Base-by-base conservation (phyloP, 2,888 invertebrate genomes). In the Nemotelus pantherinus region DNA sequence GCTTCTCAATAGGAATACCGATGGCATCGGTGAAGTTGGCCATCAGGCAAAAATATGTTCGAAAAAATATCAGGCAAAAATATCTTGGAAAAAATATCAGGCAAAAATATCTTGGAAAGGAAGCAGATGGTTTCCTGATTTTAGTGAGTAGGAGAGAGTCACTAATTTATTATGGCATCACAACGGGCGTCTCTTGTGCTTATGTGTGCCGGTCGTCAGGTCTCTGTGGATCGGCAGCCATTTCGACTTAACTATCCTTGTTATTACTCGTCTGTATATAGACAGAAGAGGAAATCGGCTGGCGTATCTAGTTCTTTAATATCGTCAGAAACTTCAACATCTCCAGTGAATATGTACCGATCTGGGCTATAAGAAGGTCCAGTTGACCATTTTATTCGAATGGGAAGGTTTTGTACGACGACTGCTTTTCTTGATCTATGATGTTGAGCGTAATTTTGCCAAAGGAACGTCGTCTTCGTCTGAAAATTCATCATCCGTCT, bases 401-500 rank as follows among this genome's bases (percentile, higher is more conserved):
- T 25, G 25, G 58, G 1, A 58, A 9, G 58, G 58, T 25, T 58
- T 25, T 58, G 1, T 58, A 58, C 50, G 1, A 50, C 10, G 50
- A 50, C 1, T 50, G 50, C 2, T 58, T 58, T 58, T 58, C 58
- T 58, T 58, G 25, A 2, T 50, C 50, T 58, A 2, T 58, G 58
- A 25, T 58, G 58, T 58, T 58, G 25, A 50, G 58, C 10, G 58
- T 58, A 58, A 58, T 2, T 58, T n/a, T 58, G 5, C 25, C 1
- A 58, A 58, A 58, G 58, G 58, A 58, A 25, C 25, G 58, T n/a
- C 25, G 9, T 58, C 2, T 58, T 58, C 58, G n/a, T 58, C 7
- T 58, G 58, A 58, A 5, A 58, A 58, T 58, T 58, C 58, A 58
- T 58, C 58, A n/a, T 58, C 58, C 58, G 25, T 58, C 58, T 58